Evolutionary conservation across 2,888 invertebrate genomes (phyloP).

Genomic region (Actias luna): DNA sequence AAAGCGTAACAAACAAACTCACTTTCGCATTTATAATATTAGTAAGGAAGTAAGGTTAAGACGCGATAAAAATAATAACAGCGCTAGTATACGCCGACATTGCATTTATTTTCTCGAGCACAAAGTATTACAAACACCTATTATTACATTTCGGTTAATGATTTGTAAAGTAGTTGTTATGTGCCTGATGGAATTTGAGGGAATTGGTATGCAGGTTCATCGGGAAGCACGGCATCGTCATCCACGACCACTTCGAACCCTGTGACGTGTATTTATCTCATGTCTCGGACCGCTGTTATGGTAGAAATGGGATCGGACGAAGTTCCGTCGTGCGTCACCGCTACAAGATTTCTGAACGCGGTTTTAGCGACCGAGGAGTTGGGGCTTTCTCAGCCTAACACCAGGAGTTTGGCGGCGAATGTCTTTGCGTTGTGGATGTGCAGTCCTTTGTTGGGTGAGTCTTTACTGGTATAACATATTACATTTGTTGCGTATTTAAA

Average conservation of each 20-base stretch:
- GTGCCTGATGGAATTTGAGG: neutral
- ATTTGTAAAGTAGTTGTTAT: too few relatives aligned
- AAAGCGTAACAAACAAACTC: too few relatives aligned
- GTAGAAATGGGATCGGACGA: conserved; percentile 87
- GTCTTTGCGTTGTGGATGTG: conserved; percentile 97
- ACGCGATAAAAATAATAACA: too few relatives aligned
- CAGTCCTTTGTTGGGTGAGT: conserved; percentile 90
- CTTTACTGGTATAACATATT: neutral
- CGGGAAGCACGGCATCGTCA: conserved; percentile 72
- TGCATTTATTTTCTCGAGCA: too few relatives aligned
- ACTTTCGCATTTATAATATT: too few relatives aligned
- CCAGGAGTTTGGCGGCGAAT: conserved; percentile 88
- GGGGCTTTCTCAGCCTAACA: conserved; percentile 87
- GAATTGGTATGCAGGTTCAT: conserved; percentile 52
- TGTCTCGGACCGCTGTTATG: conserved; percentile 90
- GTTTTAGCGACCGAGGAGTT: conserved; percentile 84
- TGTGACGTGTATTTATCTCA: conserved; percentile 88
- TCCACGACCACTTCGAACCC: conserved; percentile 76
- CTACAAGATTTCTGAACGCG: conserved; percentile 64
- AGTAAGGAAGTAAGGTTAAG: too few relatives aligned
- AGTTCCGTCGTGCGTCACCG: conserved; percentile 63
- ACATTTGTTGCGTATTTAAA: too few relatives aligned
- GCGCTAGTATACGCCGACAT: too few relatives aligned
- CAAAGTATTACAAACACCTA: conserved; percentile 7
- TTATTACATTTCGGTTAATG: too few relatives aligned